Conservation (phyloP, 2,113 vertebrate species). For the Ranitomeya imitator region DNA sequence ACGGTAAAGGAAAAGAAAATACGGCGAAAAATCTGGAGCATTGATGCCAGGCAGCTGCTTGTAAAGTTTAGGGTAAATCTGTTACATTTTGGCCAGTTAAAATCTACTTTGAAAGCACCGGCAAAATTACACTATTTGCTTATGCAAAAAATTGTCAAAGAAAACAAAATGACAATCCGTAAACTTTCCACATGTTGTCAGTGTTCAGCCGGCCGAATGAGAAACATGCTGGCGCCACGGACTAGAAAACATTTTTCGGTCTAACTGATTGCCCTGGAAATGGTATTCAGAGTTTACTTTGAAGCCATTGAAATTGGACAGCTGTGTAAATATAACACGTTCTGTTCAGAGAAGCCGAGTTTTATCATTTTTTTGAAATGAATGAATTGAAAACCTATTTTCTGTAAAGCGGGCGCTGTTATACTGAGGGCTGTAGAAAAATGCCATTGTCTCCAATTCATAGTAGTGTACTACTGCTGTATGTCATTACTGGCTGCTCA, state of each 20-base stretch:
- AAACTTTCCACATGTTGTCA: slow-evolving; percentile 27
- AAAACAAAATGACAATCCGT: slow-evolving; percentile 39
- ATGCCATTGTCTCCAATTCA: background rate
- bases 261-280: slow-evolving; percentile 36
- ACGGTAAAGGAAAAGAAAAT: background rate
- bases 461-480: background rate
- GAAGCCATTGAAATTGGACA: slow-evolving; percentile 47
- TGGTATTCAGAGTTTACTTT: slow-evolving; percentile 39
- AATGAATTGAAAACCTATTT: background rate
- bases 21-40: background rate
- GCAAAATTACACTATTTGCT: background rate
- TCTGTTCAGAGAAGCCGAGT: background rate
- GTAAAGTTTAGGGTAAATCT: background rate
- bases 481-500: background rate
- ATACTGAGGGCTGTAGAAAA: background rate
- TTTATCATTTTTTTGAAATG: slow-evolving; percentile 18
- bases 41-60: background rate
- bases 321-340: slow-evolving; percentile 48
- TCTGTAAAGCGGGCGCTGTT: background rate
- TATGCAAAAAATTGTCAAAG: slow-evolving; percentile 7
- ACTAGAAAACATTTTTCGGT: slow-evolving; percentile 6
- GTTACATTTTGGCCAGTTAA: background rate
- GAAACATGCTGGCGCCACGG: background rate
- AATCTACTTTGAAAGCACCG: background rate
- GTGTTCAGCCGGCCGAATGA: background rate